Base-by-base conservation (phyloP, 2,797 vertebrate species). In the Acanthurus leucopareius region DNA sequence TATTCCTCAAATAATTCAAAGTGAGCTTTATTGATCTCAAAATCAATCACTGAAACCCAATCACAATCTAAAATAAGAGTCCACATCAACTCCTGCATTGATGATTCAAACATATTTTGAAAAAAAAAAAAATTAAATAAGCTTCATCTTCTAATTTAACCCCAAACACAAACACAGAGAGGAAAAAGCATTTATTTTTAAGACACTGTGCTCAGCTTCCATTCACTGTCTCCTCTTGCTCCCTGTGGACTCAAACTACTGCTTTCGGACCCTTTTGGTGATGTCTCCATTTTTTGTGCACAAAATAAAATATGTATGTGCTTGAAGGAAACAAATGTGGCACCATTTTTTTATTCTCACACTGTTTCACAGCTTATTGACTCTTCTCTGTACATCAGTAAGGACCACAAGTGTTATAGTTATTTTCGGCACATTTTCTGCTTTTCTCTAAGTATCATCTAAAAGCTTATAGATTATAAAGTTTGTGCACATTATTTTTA, bases 271-370 rank as follows among this genome's bases (percentile, higher is more conserved):
- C 54, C 40, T 17, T 17, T 79, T 58, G 10, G 48, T 61, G 57
- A 84, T 70, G 61, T 67, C 69, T 79, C 69, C 73, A 79, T 88
- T 86, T 84, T 77, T 83, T 86, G 64, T 86, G 83, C 77, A 69
- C 44, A 19, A 42, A 11, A 80, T 91, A 40, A 87, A 88, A 91
- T 74, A 84, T 90, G 58, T 13, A 85, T 79, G 83, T 58, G 58
- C 22, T 59, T 70, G 62, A 63, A 47, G 72, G 54, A 76, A 65
- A 66, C 56, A 80, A 65, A 72, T 57, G 52, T 72, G 70, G 61
- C 15, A 72, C 32, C 58, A 71, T 59, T 86, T 84, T 78, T 48
- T 83, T 42, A 42, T 45, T 82, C 45, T 40, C 65, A 64, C 44
- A 17, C 62, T 75, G 62, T 32, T 73, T 80, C 64, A 69, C 72